A percentile compares a stretch with the other conserved stretches of the same genome.
These are phyloP conservation scores for Echinops telfairi DNA, from an alignment of 2,113 vertebrate species.

Conservation along the genomic window DNA sequence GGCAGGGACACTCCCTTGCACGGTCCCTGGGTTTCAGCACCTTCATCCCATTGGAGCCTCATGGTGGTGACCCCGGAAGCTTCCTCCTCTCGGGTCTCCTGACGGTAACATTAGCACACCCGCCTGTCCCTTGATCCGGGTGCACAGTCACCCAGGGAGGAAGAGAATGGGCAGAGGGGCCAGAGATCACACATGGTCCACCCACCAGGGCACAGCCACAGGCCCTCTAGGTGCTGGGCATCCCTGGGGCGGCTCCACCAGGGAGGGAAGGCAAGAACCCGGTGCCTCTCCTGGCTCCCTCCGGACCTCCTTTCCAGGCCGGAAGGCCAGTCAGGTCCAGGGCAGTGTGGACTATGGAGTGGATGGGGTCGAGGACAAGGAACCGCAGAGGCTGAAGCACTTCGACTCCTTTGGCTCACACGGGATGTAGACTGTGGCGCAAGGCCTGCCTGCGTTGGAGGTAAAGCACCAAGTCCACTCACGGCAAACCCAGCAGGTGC, in stretches of 20 bases:
- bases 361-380: background rate
- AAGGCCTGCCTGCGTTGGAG: background rate
- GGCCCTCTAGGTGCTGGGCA: background rate
- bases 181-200: background rate
- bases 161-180: background rate
- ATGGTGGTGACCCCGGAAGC: background rate
- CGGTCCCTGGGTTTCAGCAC: background rate
- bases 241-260: fast-evolving
- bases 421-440: background rate
- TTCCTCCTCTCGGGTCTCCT: background rate
- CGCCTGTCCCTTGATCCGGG: background rate
- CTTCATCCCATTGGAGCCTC: background rate
- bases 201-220: background rate
- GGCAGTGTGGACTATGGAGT: fast-evolving
- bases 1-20: background rate
- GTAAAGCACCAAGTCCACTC: background rate
- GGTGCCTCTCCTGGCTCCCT: background rate
- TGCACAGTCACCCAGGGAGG: background rate
- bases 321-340: background rate
- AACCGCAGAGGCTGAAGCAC: background rate
- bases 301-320: no score
- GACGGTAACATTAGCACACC: background rate
- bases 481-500: fast-evolving
- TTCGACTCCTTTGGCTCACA: background rate
- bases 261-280: background rate